These are phyloP conservation scores for Carapus acus DNA, from an alignment of 2,797 vertebrate species.

Conservation along the genomic window DNA sequence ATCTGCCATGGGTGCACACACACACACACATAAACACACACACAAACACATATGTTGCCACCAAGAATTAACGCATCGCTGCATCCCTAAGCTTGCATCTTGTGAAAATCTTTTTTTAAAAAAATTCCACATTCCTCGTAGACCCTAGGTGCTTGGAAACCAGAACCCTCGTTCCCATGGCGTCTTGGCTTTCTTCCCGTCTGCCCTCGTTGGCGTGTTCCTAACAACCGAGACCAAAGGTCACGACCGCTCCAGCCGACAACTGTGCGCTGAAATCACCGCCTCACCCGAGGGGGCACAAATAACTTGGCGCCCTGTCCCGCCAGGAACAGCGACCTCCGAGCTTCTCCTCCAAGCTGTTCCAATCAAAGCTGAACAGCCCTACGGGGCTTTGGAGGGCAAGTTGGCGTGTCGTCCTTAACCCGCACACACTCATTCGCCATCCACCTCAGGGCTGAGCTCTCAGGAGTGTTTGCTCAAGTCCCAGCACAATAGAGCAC, in stretches of 20 bases:
- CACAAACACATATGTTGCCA: too few species aligned
- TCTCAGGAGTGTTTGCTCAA: slow-evolving; percentile 36
- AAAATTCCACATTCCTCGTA: slow-evolving; percentile 19
- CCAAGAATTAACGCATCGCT: too few species aligned
- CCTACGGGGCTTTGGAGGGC: slow-evolving; percentile 32
- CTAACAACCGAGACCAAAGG: slow-evolving; percentile 56
- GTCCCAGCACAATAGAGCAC: slow-evolving; percentile 54
- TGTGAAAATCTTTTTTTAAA: slow-evolving; percentile 19
- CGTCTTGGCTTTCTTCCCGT: slow-evolving; percentile 47
- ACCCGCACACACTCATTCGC: too few species aligned
- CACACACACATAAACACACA: too few species aligned
- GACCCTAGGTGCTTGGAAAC: slow-evolving; percentile 29
- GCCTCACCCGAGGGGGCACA: slow-evolving; percentile 57
- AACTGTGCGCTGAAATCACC: slow-evolving; percentile 64
- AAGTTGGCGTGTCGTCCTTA: slow-evolving; percentile 32
- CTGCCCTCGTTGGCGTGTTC: slow-evolving; percentile 42
- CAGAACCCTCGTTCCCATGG: slow-evolving; percentile 48
- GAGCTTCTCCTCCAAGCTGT: slow-evolving; percentile 35
- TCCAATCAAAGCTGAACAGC: slow-evolving; percentile 20
- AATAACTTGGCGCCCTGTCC: slow-evolving; percentile 61
- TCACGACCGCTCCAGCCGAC: slow-evolving; percentile 56
- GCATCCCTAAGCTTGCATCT: slow-evolving; percentile 11
- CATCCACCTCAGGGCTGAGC: slow-evolving; percentile 17
- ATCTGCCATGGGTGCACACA: too few species aligned
- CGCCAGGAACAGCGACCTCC: slow-evolving; percentile 38